Evolutionary conservation across 2,113 vertebrate species (phyloP), one percentile per base, ranked within the genome.

Genomic region (Hemichromis elongatus): DNA sequence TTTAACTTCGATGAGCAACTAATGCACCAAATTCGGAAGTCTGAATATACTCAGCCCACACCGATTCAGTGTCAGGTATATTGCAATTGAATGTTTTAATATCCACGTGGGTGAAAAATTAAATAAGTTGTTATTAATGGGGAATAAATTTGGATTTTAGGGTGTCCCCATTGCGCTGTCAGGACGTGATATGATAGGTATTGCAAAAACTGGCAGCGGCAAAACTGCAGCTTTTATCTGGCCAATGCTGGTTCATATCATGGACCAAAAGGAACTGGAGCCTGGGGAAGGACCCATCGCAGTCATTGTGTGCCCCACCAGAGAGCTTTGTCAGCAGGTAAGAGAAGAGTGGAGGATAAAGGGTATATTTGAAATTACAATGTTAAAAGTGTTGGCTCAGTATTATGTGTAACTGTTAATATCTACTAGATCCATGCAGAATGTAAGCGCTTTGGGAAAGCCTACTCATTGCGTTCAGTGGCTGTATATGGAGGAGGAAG

Each of bases 181-280:
- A 84, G 99, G 99, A 84, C 97, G 99, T 90, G 99, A 99, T 89
- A 99, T 99, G 97, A 99, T 99, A 82, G 99, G 99, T 63, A 99
- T 99, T 84, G 99, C 99, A 47, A 99, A 99, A 94, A 99, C 99
- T 13, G 99, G 99, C 79, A 99, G 99, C 24, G 99, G 98, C 4
- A 99, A 99, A 92, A 99, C 99, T 2, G 99, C 98, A 30, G 98
- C 99, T 4, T 99, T 99, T 89, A 99, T 99, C 92, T 99, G 99
- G 99, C 99, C 99, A 0, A 99, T 99, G 96, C 87, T 99, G 92
- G 97, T 99, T 92, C 99, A 99, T 88, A 99, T 99, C 94, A 99
- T 99, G 98, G 99, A 99, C 90, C 99, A 99, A 92, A 99, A 99
- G 89, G 99, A 99, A 88, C 94, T 99, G 50, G 97, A 99, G 40